phyloP scores from a whole-genome alignment of 2,797 vertebrate genomes.

The Danionella dracula region DNA sequence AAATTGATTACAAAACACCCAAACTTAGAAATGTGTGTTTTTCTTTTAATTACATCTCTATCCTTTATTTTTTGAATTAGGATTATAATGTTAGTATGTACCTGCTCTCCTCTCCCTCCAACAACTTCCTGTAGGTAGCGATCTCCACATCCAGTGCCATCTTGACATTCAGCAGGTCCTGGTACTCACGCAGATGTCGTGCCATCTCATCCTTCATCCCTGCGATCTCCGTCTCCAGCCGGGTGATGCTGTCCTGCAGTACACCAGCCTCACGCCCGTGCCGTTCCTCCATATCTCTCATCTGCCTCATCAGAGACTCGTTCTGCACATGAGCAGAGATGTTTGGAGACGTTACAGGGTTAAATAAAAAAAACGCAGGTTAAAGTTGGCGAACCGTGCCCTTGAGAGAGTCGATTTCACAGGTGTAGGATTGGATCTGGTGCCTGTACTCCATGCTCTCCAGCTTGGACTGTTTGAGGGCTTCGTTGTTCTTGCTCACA shows the following conservation, averaged over 20 bases:
- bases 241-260: constrained; percentile 81
- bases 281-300: constrained; percentile 90
- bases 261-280: constrained; percentile 73
- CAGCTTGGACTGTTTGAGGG: constrained; percentile 84
- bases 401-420: constrained; percentile 92
- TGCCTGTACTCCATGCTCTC: constrained; percentile 94
- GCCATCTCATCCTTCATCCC: constrained; percentile 97
- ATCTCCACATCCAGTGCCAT: too few relatives aligned
- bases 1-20: too few relatives aligned
- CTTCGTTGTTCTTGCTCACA: constrained; percentile 86
- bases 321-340: constrained; percentile 62
- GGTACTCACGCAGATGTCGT: constrained; percentile 88
- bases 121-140: too few relatives aligned
- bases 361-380: neutral
- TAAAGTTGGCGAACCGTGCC: constrained; percentile 79
- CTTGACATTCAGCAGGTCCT: constrained; percentile 94
- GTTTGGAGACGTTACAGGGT: neutral
- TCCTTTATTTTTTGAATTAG: too few relatives aligned
- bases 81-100: too few relatives aligned
- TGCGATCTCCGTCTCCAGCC: constrained; percentile 86
- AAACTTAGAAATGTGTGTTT: too few relatives aligned
- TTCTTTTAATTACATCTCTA: too few relatives aligned
- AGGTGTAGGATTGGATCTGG: constrained; percentile 95
- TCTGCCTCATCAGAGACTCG: constrained; percentile 84
- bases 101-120: constrained; percentile 96